phyloP scores from a whole-genome alignment of 2,888 invertebrate species.

The Microchrysa polita region DNA sequence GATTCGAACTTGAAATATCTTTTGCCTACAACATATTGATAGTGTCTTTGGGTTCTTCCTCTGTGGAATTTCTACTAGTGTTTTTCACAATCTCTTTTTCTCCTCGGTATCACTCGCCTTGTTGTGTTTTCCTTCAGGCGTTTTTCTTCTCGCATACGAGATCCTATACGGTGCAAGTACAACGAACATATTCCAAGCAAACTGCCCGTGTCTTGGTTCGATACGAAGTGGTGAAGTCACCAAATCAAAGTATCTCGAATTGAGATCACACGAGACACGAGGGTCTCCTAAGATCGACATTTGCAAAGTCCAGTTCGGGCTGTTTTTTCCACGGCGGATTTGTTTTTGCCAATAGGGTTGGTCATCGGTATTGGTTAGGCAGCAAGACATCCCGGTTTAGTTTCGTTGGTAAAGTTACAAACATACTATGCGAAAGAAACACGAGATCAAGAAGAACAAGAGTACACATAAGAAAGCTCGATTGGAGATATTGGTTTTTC shows the following conservation, averaged over 20 bases:
- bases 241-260: constrained; percentile 42
- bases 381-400: neutral
- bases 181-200: neutral
- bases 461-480: constrained; percentile 18
- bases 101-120: neutral
- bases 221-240: constrained; percentile 15
- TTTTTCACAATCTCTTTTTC: neutral
- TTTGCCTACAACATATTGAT: constrained; percentile 30
- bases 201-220: neutral
- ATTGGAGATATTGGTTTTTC: constrained; percentile 33
- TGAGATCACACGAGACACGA: constrained; percentile 38
- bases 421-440: too few species aligned
- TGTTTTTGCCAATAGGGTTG: constrained; percentile 1
- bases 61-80: constrained; percentile 23
- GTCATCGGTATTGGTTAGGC: neutral
- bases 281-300: neutral
- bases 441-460: constrained; percentile 28
- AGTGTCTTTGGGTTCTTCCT: constrained; percentile 7
- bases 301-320: constrained; percentile 16
- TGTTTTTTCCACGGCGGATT: constrained; percentile 15
- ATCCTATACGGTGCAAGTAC: neutral
- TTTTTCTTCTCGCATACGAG: constrained; percentile 24
- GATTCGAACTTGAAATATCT: constrained; percentile 19
- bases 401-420: too few species aligned
- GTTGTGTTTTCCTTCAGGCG: constrained; percentile 26